Conservation (phyloP, 2,888 invertebrate genomes). For the Melinopterus prodromus region DNA sequence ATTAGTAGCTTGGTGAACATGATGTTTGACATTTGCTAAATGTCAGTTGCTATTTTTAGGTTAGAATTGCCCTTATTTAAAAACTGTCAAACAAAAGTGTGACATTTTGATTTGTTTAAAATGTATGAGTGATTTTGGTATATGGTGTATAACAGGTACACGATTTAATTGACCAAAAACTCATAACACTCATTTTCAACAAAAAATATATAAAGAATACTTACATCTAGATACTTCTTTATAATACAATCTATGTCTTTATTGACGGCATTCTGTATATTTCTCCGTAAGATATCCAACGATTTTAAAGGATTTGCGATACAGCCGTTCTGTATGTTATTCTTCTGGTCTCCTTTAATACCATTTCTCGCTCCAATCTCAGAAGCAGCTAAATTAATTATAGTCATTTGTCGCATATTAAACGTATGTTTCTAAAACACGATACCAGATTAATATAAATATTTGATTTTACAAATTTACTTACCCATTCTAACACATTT, state of each 20-base stretch:
- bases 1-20: too few relatives aligned
- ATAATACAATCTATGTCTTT: conserved; percentile 81
- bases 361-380: conserved; percentile 68
- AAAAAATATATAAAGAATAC: conserved; percentile 36
- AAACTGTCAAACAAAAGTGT: background rate
- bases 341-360: conserved; percentile 54
- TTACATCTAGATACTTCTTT: conserved; percentile 79
- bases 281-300: conserved; percentile 76
- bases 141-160: background rate
- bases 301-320: conserved; percentile 75
- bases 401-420: conserved; percentile 75
- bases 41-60: too few relatives aligned
- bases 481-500: conserved; percentile 61
- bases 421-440: conserved; percentile 64
- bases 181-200: conserved; percentile 19
- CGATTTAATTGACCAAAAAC: conserved; percentile 41
- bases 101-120: background rate
- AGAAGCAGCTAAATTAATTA: conserved; percentile 74
- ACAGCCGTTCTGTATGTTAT: conserved; percentile 59
- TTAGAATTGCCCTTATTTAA: too few relatives aligned
- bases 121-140: too few relatives aligned
- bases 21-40: too few relatives aligned
- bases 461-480: conserved; percentile 31
- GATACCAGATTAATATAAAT: conserved; percentile 6
- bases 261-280: conserved; percentile 79